A percentile compares a stretch with the other conserved stretches of the same genome.
Conservation (phyloP, 2,888 invertebrate species). For the Frankliniella fusca region DNA sequence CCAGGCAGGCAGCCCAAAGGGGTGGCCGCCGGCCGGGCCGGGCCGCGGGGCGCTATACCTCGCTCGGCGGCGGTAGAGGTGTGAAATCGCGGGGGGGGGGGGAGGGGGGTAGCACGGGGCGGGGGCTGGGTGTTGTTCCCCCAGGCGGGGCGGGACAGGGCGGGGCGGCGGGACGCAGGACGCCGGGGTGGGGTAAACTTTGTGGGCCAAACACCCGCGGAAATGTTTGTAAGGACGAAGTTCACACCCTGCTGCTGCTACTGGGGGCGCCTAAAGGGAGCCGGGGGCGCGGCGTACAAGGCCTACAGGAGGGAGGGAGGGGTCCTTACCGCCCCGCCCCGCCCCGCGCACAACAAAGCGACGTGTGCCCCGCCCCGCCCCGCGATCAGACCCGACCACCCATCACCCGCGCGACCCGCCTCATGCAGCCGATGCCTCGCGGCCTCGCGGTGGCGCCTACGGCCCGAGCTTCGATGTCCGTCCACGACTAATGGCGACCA, state of each 20-base stretch:
- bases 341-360: not conserved
- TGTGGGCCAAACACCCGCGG: slow-evolving; percentile 9
- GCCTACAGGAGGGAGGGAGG: not conserved
- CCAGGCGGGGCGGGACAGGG: not conserved
- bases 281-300: not conserved
- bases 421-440: no score
- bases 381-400: no score
- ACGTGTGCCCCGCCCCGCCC: not conserved
- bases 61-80: not conserved
- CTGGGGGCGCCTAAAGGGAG: not conserved
- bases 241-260: not conserved
- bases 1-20: not conserved
- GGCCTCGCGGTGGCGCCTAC: no score
- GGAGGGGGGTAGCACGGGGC: not conserved
- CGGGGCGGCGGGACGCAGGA: not conserved
- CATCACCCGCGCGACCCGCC: no score
- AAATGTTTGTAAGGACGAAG: slow-evolving; percentile 4
- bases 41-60: not conserved
- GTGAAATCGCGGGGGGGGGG: slow-evolving; percentile 8
- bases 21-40: not conserved
- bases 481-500: not conserved
- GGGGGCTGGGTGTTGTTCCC: not conserved
- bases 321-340: no score
- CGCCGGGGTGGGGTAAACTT: slow-evolving; percentile 7
- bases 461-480: not conserved